Evolutionary conservation across 2,797 vertebrate genomes (phyloP).

Genomic region (Tangara arthus): DNA sequence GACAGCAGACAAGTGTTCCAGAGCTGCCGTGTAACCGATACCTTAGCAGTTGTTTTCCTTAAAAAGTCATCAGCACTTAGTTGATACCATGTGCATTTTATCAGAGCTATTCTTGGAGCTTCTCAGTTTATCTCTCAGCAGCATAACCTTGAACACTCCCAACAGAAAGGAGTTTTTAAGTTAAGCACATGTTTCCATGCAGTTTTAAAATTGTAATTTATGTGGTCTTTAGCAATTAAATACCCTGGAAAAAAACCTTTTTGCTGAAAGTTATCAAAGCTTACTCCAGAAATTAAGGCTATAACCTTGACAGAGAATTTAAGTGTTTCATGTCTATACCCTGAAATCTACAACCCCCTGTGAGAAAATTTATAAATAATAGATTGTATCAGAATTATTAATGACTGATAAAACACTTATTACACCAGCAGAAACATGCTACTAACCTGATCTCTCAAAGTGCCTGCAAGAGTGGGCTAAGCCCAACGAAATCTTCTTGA

Average conservation of each 20-base stretch:
- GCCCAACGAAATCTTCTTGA: conserved; percentile 82
- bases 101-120: conserved; percentile 93
- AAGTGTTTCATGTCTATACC: background rate
- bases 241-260: background rate
- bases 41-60: conserved; percentile 91
- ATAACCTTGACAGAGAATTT: background rate
- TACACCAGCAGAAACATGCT: conserved; percentile 39
- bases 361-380: background rate
- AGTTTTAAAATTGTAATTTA: background rate
- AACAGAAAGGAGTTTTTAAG: conserved; percentile 36
- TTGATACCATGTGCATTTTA: conserved; percentile 82
- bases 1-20: conserved; percentile 94
- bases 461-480: conserved; percentile 88
- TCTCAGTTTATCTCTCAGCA: conserved; percentile 79
- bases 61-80: conserved; percentile 92
- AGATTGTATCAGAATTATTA: background rate
- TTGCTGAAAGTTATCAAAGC: background rate
- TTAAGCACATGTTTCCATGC: conserved; percentile 35
- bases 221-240: background rate
- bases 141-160: conserved; percentile 79
- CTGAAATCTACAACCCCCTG: background rate
- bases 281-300: background rate
- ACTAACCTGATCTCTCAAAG: conserved; percentile 92
- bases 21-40: conserved; percentile 86
- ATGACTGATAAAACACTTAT: background rate